Evolutionary conservation across 2,113 vertebrate genomes (phyloP).

Genomic region (Tauraco erythrolophus): DNA sequence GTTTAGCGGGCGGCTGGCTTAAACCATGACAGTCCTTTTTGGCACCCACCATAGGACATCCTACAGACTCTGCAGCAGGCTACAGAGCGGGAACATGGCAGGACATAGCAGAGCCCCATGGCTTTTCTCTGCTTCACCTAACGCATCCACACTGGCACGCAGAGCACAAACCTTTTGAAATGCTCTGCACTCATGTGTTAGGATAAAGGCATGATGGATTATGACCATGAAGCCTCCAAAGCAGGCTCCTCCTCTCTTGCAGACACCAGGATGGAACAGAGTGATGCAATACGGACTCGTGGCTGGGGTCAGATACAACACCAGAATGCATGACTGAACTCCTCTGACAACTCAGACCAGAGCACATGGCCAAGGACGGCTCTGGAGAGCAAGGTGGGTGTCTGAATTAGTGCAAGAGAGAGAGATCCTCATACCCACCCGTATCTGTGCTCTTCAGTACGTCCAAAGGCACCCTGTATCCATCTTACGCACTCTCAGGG

Average conservation of each 20-base stretch:
- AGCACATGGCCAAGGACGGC: fast-evolving
- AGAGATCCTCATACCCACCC: neutral
- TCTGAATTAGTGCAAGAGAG: neutral
- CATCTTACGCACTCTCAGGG: neutral
- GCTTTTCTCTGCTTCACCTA: neutral
- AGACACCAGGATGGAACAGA: neutral
- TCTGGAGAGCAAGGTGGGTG: neutral
- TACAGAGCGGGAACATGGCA: neutral
- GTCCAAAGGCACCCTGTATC: neutral
- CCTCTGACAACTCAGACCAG: neutral
- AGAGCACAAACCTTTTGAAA: neutral
- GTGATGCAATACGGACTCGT: neutral
- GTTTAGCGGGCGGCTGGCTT: too few species aligned
- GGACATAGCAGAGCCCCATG: neutral
- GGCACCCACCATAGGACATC: neutral
- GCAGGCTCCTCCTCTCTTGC: neutral
- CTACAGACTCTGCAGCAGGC: neutral
- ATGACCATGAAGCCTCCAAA: neutral
- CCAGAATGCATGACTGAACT: neutral
- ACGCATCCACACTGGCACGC: fast-evolving
- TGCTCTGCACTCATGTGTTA: neutral
- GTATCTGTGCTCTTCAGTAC: neutral
- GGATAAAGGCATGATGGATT: neutral
- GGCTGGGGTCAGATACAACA: neutral
- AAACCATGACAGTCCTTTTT: too few species aligned